phyloP scores from a whole-genome alignment of 2,113 vertebrate species.

The Pavo muticus region DNA sequence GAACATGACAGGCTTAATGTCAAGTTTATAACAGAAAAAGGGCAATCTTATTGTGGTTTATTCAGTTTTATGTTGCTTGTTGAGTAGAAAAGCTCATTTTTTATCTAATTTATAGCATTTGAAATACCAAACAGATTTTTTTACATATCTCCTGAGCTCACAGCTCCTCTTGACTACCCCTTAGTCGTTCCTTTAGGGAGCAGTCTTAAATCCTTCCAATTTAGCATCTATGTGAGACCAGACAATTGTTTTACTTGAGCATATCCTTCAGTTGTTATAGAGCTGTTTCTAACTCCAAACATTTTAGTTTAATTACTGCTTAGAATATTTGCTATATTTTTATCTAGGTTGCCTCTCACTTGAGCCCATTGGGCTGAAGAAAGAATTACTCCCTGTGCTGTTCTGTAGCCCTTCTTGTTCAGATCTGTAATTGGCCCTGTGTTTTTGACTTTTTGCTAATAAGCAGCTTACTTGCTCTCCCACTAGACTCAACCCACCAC shows the following conservation, averaged over 20 bases:
- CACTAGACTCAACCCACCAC: slow-evolving; percentile 99
- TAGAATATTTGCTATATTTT: slow-evolving; percentile 89
- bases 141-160: slow-evolving; percentile 99
- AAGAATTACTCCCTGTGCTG: slow-evolving; percentile 97
- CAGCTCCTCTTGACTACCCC: slow-evolving; percentile 87
- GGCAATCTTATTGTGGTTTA: slow-evolving; percentile 99
- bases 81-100: slow-evolving; percentile 91
- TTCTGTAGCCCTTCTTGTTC: slow-evolving; percentile 96
- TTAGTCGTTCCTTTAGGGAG: slow-evolving; percentile 91
- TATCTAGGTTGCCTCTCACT: slow-evolving; percentile 86
- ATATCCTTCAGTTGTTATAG: slow-evolving; percentile 96
- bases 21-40: slow-evolving; percentile 97
- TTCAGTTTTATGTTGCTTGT: slow-evolving; percentile 97
- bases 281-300: slow-evolving; percentile 96
- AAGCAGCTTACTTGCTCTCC: slow-evolving; percentile 99
- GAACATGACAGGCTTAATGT: slow-evolving; percentile 99
- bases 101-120: slow-evolving; percentile 99
- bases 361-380: slow-evolving; percentile 92
- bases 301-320: slow-evolving; percentile 98
- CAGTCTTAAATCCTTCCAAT: slow-evolving; percentile 98
- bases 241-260: slow-evolving; percentile 93
- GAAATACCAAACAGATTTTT: slow-evolving; percentile 99
- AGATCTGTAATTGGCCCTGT: slow-evolving; percentile 99
- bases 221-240: slow-evolving; percentile 94
- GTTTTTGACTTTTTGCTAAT: slow-evolving; percentile 99